A percentile compares a stretch with the other conserved stretches of the same genome.
phyloP scores from a whole-genome alignment of 2,113 vertebrate species.

The Trogon surrucura region DNA sequence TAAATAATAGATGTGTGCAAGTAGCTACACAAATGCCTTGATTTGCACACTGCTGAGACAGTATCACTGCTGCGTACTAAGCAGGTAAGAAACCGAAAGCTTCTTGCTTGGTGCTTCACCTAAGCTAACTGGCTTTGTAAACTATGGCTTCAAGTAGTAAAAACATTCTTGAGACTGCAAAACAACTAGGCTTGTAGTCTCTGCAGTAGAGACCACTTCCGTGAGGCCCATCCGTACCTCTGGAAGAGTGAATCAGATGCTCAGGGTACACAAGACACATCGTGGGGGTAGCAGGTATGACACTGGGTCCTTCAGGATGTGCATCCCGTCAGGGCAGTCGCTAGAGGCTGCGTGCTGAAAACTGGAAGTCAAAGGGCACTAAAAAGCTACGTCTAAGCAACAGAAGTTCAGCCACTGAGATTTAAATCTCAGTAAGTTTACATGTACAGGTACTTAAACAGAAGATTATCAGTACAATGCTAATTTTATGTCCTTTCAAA shows the following conservation, averaged over 20 bases:
- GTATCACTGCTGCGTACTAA: neutral
- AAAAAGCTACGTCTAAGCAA: neutral
- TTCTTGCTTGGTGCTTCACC: neutral
- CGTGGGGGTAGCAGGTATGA: rapidly evolving
- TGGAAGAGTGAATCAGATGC: neutral
- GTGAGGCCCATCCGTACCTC: rapidly evolving
- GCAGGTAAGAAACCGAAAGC: neutral
- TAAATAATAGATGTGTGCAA: neutral
- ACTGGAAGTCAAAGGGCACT: neutral
- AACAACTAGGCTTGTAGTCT: neutral
- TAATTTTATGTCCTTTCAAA: neutral
- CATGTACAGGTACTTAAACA: neutral
- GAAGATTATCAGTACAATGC: neutral
- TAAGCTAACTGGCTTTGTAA: neutral
- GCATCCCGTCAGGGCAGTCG: neutral
- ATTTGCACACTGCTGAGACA: neutral
- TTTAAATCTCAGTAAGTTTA: neutral
- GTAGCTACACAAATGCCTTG: neutral
- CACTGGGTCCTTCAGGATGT: neutral
- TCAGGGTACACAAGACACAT: neutral
- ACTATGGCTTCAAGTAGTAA: neutral
- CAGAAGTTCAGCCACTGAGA: neutral
- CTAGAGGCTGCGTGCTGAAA: neutral
- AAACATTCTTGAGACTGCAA: neutral
- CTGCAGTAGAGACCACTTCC: neutral